Base-by-base conservation (phyloP, 1,140 invertebrate genomes). In the Magallana gigas region DNA sequence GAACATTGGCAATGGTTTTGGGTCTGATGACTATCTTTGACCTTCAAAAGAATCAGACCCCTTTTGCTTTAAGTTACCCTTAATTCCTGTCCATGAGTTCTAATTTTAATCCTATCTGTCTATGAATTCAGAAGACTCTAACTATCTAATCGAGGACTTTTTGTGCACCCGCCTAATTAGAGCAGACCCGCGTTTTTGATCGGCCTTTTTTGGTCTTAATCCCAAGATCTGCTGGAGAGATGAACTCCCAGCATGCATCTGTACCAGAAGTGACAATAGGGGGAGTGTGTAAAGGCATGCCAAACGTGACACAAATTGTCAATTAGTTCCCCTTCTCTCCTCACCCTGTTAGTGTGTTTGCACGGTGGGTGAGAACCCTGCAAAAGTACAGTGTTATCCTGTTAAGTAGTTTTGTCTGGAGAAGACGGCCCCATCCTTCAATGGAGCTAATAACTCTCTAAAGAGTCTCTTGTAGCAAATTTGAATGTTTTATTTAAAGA, bases 221-320 rank as follows among this genome's bases (percentile, higher is more conserved):
- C 68, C 68, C 12, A 29, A 23, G 14, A 12, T 12, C 68, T 76
- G 68, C 68, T 76, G 68, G 29, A 29, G 8, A 76, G 68, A 11
- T 76, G 23, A 76, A 36, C 68, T 62, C 29, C 68, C 68, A 76
- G 68, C 68, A 76, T 76, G 68, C 68, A 76, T 76, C 68, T 76
- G 68, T 76, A 76, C 23, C 68, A 5, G 36, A 29, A 29, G 68
- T 76, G 68, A 76, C 68, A 76, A 29, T 11, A 23, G 23, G 23
- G 36, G 68, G 68, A 48, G 36, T 48, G 36, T 76, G 68, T 76
- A 29, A 29, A 76, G 68, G 68, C 12, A 76, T 76, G 23, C 68
- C 68, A 76, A 36, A 76, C 29, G 68, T 76, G 68, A 76, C 68
- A 76, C 68, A 76, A 76, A 76, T 76, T 36, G 68, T 29, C 68